Base-by-base conservation (phyloP, 2,113 vertebrate genomes). In the Anser brachyrhynchus region DNA sequence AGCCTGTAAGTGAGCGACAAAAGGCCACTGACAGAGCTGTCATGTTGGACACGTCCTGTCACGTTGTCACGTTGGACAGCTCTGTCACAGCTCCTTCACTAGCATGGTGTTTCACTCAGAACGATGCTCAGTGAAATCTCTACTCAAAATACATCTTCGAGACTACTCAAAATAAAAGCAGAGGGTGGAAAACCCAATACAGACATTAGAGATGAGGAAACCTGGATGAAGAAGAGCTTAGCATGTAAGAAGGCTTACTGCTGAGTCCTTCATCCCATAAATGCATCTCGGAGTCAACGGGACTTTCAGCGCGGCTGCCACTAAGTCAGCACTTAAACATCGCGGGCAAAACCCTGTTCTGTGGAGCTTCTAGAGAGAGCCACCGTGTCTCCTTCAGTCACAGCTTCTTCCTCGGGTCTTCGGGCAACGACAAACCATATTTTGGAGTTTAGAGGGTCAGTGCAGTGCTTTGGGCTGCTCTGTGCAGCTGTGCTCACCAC, bases 261-360 rank as follows among this genome's bases (percentile, higher is more conserved):
- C 73, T 78, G 41, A 91, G 83, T 83, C 39, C 19, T 87, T 86
- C 84, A 95, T 92, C 92, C 77, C 77, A 92, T 57, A 78, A 93
- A 82, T 35, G 35, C 61, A 71, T 92, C 44, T 76, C 65, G 65
- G 59, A 94, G 65, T 69, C 73, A 94, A 69, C 3, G 57, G 39
- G 49, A 70, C 80, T 94, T 95, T 82, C 77, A 84, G 57, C 6
- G 9, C 13, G 76, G 73, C 79, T 81, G 51, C 52, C 72, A 69
- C 52, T 62, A 51, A 94, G 55, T 22, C 21, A 77, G 54, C 61
- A 51, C 31, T 87, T 58, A 86, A 92, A 84, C 0, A 2, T 46
- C 25, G 11, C 10, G 9, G 6, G 52, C 81, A 31, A 95, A 87
- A 84, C 78, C 64, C 69, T 61, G 26, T 39, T 77, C 41, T 37